Percentiles rank a stretch among this genome's conserved stretches.
phyloP scores from a whole-genome alignment of 2,113 vertebrate species.

The Turnix velox region DNA sequence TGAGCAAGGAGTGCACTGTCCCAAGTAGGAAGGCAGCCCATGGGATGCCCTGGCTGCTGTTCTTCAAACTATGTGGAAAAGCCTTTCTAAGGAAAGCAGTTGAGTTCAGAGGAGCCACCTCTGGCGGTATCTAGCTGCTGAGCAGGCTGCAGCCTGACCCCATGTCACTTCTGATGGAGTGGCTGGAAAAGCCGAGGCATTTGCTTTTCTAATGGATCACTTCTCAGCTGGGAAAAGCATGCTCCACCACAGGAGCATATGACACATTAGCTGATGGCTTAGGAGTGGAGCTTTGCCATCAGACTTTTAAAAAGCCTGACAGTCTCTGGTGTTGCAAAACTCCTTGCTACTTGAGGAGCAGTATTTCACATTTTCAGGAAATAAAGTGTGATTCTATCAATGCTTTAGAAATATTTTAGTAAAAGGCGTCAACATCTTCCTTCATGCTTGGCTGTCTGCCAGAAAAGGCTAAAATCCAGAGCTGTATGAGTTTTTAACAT shows the following conservation, averaged over 20 bases:
- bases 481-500: neutral
- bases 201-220: neutral
- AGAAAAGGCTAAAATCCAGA: neutral
- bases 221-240: neutral
- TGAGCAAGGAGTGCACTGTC: neutral
- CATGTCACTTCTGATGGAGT: neutral
- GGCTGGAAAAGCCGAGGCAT: neutral
- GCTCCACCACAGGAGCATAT: neutral
- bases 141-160: neutral
- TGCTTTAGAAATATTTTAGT: neutral
- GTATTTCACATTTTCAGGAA: neutral
- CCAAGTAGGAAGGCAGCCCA: neutral
- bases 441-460: neutral
- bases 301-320: neutral
- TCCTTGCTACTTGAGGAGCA: neutral
- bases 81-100: neutral
- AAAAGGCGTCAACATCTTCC: neutral
- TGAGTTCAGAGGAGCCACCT: neutral
- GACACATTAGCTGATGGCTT: neutral
- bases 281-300: neutral
- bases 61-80: accelerated
- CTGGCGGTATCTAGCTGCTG: neutral
- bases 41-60: neutral
- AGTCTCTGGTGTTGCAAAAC: neutral
- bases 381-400: neutral